These are phyloP conservation scores for Labeo calbasu DNA, from an alignment of 2,797 vertebrate species.

Conservation along the genomic window DNA sequence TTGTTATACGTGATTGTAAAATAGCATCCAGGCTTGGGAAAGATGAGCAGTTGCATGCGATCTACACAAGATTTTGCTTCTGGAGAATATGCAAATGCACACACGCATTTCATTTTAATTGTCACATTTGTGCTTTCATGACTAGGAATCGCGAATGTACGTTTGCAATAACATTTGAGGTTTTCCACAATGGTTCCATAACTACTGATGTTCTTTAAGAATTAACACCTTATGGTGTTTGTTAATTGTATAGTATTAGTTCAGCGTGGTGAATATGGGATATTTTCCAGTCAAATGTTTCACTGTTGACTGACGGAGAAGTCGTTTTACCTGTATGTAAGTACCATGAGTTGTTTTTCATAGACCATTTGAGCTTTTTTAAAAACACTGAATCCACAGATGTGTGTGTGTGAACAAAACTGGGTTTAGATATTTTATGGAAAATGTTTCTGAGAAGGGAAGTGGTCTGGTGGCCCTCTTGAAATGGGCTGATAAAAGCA, in stretches of 20 bases:
- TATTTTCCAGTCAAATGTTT: neutral
- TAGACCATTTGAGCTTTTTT: neutral
- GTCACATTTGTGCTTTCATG: neutral
- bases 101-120: slow-evolving; percentile 11
- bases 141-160: neutral
- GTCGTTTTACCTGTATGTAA: neutral
- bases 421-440: neutral
- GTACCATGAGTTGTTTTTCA: neutral
- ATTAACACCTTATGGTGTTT: neutral
- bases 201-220: neutral
- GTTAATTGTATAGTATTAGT: neutral
- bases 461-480: neutral
- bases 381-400: neutral
- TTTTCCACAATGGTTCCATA: neutral
- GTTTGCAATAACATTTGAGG: too few relatives aligned
- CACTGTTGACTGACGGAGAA: neutral
- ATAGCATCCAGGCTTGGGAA: slow-evolving; percentile 10
- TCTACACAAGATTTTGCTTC: neutral
- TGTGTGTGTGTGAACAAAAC: neutral
- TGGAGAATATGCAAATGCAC: neutral
- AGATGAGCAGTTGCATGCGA: neutral
- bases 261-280: neutral
- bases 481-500: slow-evolving; percentile 26
- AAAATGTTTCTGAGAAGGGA: neutral
- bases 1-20: neutral